phyloP scores from a whole-genome alignment of 2,797 vertebrate genomes.

The Alosa sapidissima region DNA sequence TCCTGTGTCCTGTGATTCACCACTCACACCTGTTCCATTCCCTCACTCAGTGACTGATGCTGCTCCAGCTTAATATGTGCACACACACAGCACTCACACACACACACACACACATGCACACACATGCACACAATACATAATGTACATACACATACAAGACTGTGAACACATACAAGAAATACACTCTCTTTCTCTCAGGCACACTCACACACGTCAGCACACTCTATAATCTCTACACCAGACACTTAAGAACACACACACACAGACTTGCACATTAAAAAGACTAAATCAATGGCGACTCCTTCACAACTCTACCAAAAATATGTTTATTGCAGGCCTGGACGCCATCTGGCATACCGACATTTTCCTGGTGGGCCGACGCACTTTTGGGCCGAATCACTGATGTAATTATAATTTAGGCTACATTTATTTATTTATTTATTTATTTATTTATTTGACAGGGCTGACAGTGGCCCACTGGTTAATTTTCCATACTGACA shows the following conservation, averaged over 20 bases:
- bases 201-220: neutral
- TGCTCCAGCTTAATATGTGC: neutral
- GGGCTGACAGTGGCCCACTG: too few relatives aligned
- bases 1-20: conserved; percentile 44
- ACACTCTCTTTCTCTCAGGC: neutral
- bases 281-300: neutral
- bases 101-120: neutral
- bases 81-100: conserved; percentile 24
- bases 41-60: conserved; percentile 39
- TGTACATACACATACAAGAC: too few relatives aligned
- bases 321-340: neutral
- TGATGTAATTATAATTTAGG: too few relatives aligned
- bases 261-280: too few relatives aligned
- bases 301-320: neutral
- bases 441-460: too few relatives aligned
- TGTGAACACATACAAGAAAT: too few relatives aligned
- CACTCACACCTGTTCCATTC: conserved; percentile 61
- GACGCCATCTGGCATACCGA: too few relatives aligned
- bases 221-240: neutral
- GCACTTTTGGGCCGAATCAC: too few relatives aligned
- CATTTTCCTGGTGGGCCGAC: too few relatives aligned
- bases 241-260: neutral
- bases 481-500: too few relatives aligned
- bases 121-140: conserved; percentile 40
- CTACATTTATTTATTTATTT: too few relatives aligned